phyloP scores from a whole-genome alignment of 2,888 invertebrate genomes.

The Machimus atricapillus region DNA sequence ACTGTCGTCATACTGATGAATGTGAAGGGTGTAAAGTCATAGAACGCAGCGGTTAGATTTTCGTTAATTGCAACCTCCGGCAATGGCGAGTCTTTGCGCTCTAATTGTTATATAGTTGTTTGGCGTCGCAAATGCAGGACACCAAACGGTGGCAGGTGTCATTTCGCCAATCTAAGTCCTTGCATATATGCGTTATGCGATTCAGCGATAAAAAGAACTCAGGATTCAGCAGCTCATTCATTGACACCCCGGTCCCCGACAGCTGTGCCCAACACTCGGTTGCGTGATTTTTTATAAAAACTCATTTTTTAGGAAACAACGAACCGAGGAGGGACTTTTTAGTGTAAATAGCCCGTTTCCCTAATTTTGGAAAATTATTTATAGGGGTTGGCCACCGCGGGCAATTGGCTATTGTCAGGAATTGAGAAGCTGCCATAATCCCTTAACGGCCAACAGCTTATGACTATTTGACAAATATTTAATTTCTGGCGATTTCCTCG shows the following conservation, averaged over 20 bases:
- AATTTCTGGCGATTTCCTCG: constrained; percentile 42
- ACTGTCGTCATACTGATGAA: background rate
- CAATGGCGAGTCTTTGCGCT: background rate
- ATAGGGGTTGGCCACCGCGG: background rate
- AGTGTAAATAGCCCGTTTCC: constrained; percentile 40
- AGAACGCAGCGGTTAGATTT: background rate
- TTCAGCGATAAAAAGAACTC: background rate
- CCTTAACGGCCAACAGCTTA: constrained; percentile 39
- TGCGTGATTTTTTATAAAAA: constrained; percentile 47
- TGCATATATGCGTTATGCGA: background rate
- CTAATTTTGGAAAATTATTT: constrained; percentile 41
- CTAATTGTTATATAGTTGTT: constrained; percentile 30
- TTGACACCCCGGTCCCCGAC: constrained; percentile 41
- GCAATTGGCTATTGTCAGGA: constrained; percentile 10
- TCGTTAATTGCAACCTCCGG: constrained; percentile 31
- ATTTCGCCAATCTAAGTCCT: constrained; percentile 44
- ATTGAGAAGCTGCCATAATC: constrained; percentile 41
- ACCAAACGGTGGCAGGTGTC: constrained; percentile 42
- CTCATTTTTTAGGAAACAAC: constrained; percentile 14
- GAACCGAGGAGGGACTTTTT: constrained; percentile 28
- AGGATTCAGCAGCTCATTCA: constrained; percentile 4
- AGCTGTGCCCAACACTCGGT: constrained; percentile 43
- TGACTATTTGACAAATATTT: constrained; percentile 48
- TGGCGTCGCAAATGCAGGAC: background rate
- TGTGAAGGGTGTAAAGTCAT: constrained; percentile 39